Base-by-base conservation (phyloP, 2,888 invertebrate genomes). In the Cosmia pyralina region DNA sequence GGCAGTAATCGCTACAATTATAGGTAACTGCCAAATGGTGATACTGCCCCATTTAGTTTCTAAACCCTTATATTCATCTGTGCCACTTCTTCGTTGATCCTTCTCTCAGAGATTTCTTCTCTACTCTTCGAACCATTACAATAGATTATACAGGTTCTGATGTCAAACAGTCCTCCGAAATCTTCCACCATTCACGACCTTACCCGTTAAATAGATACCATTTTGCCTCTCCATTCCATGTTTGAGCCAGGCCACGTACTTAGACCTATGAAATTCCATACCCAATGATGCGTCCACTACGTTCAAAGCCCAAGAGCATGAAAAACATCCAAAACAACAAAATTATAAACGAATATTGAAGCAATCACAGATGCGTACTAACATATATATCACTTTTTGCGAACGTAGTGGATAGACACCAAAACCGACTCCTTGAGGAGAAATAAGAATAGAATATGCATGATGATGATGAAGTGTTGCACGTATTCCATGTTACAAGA, bases 391-490 rank as follows among this genome's bases (percentile, higher is more conserved):
- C 38, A 58, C 6, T 38, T 44, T 13, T 28, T 50, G n/a, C n/a
- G 58, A 77, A 72, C 72, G 72, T 78, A 78, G 53, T 72, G 78
- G 72, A 72, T 41, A 65, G 52, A 62, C 53, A 68, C 44, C 52
- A 78, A 28, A 53, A 63, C 10, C 11, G 22, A 46, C 44, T 63
- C 60, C 19, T 52, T 17, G 17, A n/a, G 64, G 55, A 68, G 28
- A 22, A 53, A 57, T 52, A 62, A 59, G 38, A 69, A 68, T 75
- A 71, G 34, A 64, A 63, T 74, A 69, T 68, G 81, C 81, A 81
- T 81, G 81, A 60, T 58, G 41, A 69, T 58, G 58, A 60, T 50
- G 59, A 41, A 58, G 57, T 79, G 68, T 71, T 80, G 79, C 75
- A 80, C 71, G 76, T 55, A 57, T 41, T 79, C 55, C 53, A 41